Conservation (phyloP, 2,888 invertebrate species). For the Aricia artaxerxes region DNA sequence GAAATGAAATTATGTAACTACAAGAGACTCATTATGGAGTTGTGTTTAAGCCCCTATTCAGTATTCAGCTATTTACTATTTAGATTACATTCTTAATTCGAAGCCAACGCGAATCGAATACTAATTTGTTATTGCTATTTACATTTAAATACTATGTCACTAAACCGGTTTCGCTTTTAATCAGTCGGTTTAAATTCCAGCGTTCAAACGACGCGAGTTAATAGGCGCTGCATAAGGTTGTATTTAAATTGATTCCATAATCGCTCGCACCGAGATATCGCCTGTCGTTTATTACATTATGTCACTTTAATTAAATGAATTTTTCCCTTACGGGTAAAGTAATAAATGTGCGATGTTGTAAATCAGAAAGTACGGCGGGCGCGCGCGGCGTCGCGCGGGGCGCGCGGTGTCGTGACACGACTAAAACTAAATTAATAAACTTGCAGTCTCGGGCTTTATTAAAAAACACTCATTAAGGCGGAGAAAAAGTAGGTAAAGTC, state of each 20-base stretch:
- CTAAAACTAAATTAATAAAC: conserved; percentile 80
- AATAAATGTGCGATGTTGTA: conserved; percentile 49
- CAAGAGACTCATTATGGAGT: conserved; percentile 18
- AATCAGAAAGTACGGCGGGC: conserved; percentile 64
- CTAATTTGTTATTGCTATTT: conserved; percentile 37
- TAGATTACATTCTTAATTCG: conserved; percentile 30
- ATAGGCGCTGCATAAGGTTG: conserved; percentile 32
- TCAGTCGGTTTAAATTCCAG: conserved; percentile 35
- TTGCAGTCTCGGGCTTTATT: conserved; percentile 77
- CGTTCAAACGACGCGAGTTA: conserved; percentile 36
- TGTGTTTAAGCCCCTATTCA: conserved; percentile 22
- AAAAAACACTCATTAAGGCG: conserved; percentile 80
- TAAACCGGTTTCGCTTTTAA: conserved; percentile 41
- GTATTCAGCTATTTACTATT: conserved; percentile 24
- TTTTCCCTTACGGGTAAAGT: conserved; percentile 43
- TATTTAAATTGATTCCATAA: conserved; percentile 34
- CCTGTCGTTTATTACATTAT: conserved; percentile 35
- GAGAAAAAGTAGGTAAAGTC: conserved; percentile 80
- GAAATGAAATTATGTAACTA: conserved; percentile 9
- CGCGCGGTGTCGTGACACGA: conserved; percentile 67
- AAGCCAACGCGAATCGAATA: conserved; percentile 31
- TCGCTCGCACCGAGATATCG: conserved; percentile 27
- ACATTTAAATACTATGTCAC: conserved; percentile 38
- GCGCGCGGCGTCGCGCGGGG: conserved; percentile 43
- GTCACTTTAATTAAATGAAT: conserved; percentile 43